A percentile compares a stretch with the other conserved stretches of the same genome.
Evolutionary conservation across 2,113 vertebrate species (phyloP).

Genomic region (Rallus limicola): DNA sequence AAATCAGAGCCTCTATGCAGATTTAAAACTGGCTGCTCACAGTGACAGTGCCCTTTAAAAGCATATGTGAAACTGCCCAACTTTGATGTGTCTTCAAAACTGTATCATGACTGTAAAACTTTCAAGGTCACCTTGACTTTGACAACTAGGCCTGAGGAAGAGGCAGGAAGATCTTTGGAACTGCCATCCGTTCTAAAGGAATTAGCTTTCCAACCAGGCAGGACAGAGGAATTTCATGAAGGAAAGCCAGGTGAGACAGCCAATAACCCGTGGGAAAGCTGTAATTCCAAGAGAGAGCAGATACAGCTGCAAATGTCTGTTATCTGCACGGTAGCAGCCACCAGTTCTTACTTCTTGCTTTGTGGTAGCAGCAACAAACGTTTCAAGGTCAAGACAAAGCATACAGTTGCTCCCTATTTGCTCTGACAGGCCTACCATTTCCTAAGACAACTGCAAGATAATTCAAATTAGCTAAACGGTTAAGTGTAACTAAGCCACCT

Average conservation of each 20-base stretch:
- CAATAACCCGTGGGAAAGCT: not conserved
- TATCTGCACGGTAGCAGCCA: not conserved
- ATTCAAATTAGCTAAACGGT: not conserved
- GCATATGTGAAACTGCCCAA: not conserved
- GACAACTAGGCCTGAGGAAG: not conserved
- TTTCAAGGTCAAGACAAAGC: not conserved
- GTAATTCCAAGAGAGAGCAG: not conserved
- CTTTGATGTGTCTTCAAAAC: not conserved
- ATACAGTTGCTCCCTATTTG: not conserved
- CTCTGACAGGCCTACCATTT: not conserved
- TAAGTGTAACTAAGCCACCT: not conserved
- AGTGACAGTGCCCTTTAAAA: not conserved
- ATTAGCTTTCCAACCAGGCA: not conserved
- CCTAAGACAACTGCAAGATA: not conserved
- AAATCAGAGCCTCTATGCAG: not conserved
- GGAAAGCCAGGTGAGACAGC: rapidly evolving
- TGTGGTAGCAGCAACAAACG: not conserved
- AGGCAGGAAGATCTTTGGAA: not conserved
- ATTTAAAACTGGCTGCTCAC: not conserved
- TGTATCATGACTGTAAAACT: not conserved
- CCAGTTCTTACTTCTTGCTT: not conserved
- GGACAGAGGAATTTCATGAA: not conserved
- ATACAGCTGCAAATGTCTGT: not conserved
- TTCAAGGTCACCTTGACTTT: not conserved
- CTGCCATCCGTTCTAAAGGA: not conserved